Base-by-base conservation (phyloP, 2,888 invertebrate species). In the Acronicta leporina region DNA sequence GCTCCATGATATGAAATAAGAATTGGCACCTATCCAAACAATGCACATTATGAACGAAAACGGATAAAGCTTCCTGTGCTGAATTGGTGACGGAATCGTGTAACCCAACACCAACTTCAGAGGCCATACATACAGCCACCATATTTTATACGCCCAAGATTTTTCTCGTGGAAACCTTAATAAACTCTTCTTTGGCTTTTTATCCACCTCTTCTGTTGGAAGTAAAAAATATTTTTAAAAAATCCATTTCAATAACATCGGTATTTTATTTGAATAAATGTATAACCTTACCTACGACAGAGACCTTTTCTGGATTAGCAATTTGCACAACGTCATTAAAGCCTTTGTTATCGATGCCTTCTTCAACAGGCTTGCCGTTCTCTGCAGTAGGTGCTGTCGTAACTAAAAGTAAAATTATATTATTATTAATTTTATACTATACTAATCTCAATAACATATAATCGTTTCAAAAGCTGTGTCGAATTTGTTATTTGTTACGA, bases 1-100 rank as follows among this genome's bases (percentile, higher is more conserved):
- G 96, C 98, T 98, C 99, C 99, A 99, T 0, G 98, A 97, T 27
- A 98, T 97, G 54, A 98, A 79, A 84, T 98, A 99, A 0, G 98
- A 97, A 70, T 98, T 96, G 1, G 94, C 87, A 2, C 97, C 98
- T 68, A 99, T 98, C 96, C 97, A 98, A 2, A 97, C 86, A 27
- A 98, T 96, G 83, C 98, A 98, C 96, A 98, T 97, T 14, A 97
- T 69, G 85, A 99, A 99, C 0, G 98, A 96, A 0, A 97, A 42
- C 0, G 98, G 97, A 84, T 97, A 98, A 68, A 96, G 89, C 50
- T 90, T 95, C 16, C 95, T 95, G 79, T 95, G 92, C 5, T 90
- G 94, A 49, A 95, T 87, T 0, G 96, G 96, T 80, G 97, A 97
- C 0, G 98, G 98, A 53, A 98, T 95, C 0, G 97, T 96, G 16